Conservation (phyloP, 2,797 vertebrate genomes). For the Crotalus adamanteus region DNA sequence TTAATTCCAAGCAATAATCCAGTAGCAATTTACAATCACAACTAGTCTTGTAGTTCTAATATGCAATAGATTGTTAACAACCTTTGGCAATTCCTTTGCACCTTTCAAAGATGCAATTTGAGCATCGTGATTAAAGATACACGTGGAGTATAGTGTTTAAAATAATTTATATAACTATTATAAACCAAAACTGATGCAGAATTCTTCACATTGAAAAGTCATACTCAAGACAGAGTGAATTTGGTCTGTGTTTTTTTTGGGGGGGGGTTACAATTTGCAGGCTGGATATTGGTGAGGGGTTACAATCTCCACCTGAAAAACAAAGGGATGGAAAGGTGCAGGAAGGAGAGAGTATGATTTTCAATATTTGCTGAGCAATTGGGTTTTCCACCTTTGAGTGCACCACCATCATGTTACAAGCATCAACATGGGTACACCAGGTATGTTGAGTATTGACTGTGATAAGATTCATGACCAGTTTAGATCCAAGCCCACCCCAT, state of each 20-base stretch:
- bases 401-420: background rate
- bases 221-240: background rate
- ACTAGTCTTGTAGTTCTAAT: background rate
- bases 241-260: background rate
- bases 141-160: background rate
- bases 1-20: background rate
- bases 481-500: conserved; percentile 8
- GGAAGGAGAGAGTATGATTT: background rate
- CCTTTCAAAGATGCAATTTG: accelerated
- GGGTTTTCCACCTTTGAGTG: background rate
- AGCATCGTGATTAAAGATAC: accelerated
- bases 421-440: background rate
- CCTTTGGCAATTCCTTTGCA: background rate
- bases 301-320: background rate
- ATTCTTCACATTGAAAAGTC: background rate
- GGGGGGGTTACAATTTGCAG: background rate
- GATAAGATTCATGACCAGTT: conserved; percentile 1
- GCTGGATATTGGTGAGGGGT: background rate
- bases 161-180: conserved; percentile 41
- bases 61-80: background rate
- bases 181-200: background rate
- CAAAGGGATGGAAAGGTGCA: background rate
- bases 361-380: background rate
- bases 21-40: background rate
- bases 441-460: background rate